A percentile compares a stretch with the other conserved stretches of the same genome.
Evolutionary conservation across 2,113 vertebrate genomes (phyloP).

Genomic region (Thinocorus orbignyianus): DNA sequence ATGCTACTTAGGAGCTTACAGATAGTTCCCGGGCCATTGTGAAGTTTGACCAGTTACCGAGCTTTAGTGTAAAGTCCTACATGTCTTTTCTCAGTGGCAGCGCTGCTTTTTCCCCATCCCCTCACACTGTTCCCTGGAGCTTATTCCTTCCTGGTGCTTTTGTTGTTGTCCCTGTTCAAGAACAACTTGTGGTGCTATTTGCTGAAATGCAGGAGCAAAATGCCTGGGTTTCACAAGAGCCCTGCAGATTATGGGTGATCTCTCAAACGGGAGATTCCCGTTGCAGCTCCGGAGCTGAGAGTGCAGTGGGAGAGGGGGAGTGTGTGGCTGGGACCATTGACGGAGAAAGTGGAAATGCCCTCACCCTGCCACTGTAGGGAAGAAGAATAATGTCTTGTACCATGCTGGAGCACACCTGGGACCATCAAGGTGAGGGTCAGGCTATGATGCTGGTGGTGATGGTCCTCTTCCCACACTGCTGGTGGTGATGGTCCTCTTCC

Average conservation of each 20-base stretch:
- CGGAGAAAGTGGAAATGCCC: not conserved
- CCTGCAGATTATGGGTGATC: not conserved
- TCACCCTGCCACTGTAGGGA: not conserved
- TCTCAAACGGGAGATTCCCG: not conserved
- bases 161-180: not conserved
- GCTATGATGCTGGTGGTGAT: rapidly evolving
- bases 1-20: not conserved
- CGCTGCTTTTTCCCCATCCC: not conserved
- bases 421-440: not conserved
- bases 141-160: not conserved
- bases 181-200: not conserved
- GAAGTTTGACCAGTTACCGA: not conserved
- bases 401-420: not conserved
- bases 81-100: not conserved
- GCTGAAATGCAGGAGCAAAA: not conserved
- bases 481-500: not conserved
- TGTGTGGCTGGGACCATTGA: rapidly evolving
- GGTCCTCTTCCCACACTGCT: not conserved
- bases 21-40: not conserved
- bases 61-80: not conserved
- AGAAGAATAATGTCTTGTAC: rapidly evolving
- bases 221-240: not conserved
- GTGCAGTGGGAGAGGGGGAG: not conserved
- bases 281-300: not conserved
- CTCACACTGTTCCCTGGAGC: not conserved